Evolutionary conservation across 2,113 vertebrate genomes (phyloP).

Genomic region (Phalacrocorax pelagicus): DNA sequence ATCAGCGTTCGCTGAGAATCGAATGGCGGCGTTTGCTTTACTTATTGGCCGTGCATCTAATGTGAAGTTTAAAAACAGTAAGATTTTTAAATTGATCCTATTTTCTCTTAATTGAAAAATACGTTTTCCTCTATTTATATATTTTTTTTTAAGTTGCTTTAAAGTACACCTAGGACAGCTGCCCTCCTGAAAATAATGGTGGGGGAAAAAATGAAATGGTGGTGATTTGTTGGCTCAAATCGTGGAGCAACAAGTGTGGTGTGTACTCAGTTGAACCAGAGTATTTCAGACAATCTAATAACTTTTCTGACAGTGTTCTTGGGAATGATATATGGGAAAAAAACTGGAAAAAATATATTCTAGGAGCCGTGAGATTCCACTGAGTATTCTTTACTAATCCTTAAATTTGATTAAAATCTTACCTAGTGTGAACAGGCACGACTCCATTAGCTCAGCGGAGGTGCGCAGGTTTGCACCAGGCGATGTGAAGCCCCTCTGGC

Average conservation of each 20-base stretch:
- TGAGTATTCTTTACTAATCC: background rate
- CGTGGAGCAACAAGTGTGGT: background rate
- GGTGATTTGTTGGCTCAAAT: background rate
- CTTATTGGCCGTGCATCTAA: background rate
- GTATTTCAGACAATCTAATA: background rate
- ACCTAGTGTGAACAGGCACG: no score
- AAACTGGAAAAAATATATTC: rapidly evolving
- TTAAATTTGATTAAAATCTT: background rate
- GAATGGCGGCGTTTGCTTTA: background rate
- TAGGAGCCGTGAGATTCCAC: background rate
- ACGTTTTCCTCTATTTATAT: background rate
- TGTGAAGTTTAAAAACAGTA: background rate
- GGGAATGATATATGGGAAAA: background rate
- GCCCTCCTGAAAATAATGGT: background rate
- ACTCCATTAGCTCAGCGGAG: no score
- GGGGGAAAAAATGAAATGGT: background rate
- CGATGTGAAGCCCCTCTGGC: rapidly evolving
- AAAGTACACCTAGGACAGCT: background rate
- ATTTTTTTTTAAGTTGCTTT: background rate
- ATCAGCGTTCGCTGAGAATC: background rate
- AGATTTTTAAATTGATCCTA: background rate
- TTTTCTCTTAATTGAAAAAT: background rate
- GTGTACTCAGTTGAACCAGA: background rate
- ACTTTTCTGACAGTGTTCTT: background rate
- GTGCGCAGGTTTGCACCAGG: background rate